Evolutionary conservation across 1,140 invertebrate genomes (phyloP).

Genomic region (Danaus plexippus): DNA sequence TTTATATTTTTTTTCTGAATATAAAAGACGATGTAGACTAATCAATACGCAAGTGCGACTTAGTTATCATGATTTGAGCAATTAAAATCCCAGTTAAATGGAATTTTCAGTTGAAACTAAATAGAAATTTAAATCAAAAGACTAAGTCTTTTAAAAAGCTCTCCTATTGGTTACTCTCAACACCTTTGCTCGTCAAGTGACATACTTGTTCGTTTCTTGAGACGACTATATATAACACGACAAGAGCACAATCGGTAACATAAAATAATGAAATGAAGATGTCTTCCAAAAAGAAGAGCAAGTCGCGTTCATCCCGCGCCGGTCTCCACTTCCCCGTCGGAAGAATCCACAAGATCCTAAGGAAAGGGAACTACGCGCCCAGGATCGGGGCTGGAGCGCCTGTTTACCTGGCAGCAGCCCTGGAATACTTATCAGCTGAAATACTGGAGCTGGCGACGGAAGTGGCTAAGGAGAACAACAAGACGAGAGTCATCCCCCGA

Average conservation of each 20-base stretch:
- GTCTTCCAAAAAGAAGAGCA: conserved; percentile 29
- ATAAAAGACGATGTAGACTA: not conserved
- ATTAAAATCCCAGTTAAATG: no score
- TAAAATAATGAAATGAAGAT: conserved; percentile 11
- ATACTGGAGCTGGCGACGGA: conserved; percentile 80
- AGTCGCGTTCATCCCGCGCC: conserved; percentile 56
- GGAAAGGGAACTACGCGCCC: conserved; percentile 78
- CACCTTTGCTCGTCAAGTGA: no score
- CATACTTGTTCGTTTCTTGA: no score
- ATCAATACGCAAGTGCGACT: no score
- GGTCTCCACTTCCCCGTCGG: conserved; percentile 81
- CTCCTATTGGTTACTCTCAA: no score
- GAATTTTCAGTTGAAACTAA: no score
- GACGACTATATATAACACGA: no score
- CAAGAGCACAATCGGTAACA: no score
- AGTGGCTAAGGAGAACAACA: conserved; percentile 78
- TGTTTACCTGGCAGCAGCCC: conserved; percentile 77
- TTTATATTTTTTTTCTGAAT: not conserved
- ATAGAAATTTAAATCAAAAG: no score
- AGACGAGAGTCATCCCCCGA: conserved; percentile 82
- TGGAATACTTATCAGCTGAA: conserved; percentile 77
- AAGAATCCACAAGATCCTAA: conserved; percentile 75
- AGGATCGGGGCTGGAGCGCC: conserved; percentile 77
- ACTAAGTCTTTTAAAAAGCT: no score
- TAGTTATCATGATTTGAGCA: no score